Evolutionary conservation across 2,113 vertebrate species (phyloP).

Genomic region (Electrona antarctica): DNA sequence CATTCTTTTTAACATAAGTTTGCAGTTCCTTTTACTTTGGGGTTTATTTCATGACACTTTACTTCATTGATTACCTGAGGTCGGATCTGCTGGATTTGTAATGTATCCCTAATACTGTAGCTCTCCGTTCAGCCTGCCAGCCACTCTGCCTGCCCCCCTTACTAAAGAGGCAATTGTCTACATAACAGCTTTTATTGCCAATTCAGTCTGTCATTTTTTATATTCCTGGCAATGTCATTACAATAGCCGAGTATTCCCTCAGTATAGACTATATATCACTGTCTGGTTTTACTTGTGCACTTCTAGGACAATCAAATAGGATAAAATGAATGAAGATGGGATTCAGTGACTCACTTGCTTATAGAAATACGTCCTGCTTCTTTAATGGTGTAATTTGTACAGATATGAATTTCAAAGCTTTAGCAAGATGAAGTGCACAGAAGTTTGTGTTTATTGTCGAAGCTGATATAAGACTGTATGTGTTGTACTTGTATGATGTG

Average conservation of each 20-base stretch:
- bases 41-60: constrained; percentile 6
- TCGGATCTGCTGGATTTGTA: background rate
- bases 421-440: too few relatives aligned
- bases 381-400: too few relatives aligned
- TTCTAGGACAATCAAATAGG: too few relatives aligned
- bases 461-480: too few relatives aligned
- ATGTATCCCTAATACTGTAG: too few relatives aligned
- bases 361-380: too few relatives aligned
- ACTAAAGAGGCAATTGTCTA: constrained; percentile 34
- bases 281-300: too few relatives aligned
- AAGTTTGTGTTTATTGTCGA: too few relatives aligned
- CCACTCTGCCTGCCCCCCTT: background rate
- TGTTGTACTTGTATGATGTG: too few relatives aligned
- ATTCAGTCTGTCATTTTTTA: background rate
- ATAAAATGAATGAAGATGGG: too few relatives aligned
- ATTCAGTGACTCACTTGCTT: too few relatives aligned
- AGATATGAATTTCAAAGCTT: too few relatives aligned
- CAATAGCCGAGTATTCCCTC: background rate
- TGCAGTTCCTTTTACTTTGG: background rate
- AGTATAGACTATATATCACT: background rate
- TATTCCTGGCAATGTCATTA: background rate
- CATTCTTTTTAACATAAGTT: constrained; percentile 9
- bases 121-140: background rate
- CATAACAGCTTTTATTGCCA: background rate
- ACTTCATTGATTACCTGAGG: constrained; percentile 12